Conservation (phyloP, 2,113 vertebrate genomes). For the Lichenostomus cassidix region DNA sequence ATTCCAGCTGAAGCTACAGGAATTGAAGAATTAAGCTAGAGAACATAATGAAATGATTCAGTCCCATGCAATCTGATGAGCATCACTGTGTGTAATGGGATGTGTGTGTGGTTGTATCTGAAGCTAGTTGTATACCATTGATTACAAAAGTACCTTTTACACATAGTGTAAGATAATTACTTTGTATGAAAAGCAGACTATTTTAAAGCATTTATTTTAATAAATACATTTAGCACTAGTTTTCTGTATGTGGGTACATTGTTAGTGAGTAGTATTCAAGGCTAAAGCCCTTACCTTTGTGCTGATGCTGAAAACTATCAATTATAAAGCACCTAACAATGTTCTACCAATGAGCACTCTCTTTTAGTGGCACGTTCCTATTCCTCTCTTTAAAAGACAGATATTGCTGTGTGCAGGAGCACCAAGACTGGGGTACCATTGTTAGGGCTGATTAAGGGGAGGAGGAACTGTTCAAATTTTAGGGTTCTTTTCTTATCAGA, state of each 20-base stretch:
- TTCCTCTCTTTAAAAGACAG: slow-evolving; percentile 51
- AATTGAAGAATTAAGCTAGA: slow-evolving; percentile 53
- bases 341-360: slow-evolving; percentile 50
- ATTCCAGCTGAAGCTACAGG: slow-evolving; percentile 63
- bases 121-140: slow-evolving; percentile 64
- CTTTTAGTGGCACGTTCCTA: slow-evolving; percentile 48
- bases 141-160: slow-evolving; percentile 69
- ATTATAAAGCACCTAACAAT: slow-evolving; percentile 64
- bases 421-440: slow-evolving; percentile 53
- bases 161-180: slow-evolving; percentile 66
- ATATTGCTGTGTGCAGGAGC: slow-evolving; percentile 30
- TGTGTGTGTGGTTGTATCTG: not conserved
- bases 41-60: slow-evolving; percentile 53
- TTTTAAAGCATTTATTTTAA: slow-evolving; percentile 63
- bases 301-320: slow-evolving; percentile 66
- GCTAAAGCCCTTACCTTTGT: slow-evolving; percentile 65
- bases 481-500: slow-evolving; percentile 62
- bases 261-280: slow-evolving; percentile 68
- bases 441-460: slow-evolving; percentile 60
- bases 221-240: slow-evolving; percentile 60
- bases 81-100: slow-evolving; percentile 46
- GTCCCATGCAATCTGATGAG: slow-evolving; percentile 41
- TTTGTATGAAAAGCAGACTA: slow-evolving; percentile 69
- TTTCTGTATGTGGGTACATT: slow-evolving; percentile 63
- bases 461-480: slow-evolving; percentile 64